Conservation (phyloP, 1,140 invertebrate species). For the Colletes latitarsis region DNA sequence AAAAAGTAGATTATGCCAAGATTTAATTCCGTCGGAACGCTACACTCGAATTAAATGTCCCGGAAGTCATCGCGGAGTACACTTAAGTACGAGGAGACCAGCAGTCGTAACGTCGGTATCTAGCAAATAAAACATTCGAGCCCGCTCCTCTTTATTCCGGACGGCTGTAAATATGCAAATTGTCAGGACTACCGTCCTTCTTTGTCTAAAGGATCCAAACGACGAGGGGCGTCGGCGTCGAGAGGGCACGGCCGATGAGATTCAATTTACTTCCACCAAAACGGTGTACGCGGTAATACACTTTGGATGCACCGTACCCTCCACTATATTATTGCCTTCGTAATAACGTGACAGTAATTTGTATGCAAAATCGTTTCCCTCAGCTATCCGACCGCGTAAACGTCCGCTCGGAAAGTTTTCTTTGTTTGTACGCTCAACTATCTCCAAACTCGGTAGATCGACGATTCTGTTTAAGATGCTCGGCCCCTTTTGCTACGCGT, state of each 20-base stretch:
- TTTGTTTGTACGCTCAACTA: slow-evolving; percentile 54
- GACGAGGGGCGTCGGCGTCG: slow-evolving; percentile 12
- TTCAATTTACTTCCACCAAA: slow-evolving; percentile 76
- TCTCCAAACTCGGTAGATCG: slow-evolving; percentile 48
- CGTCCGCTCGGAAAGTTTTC: slow-evolving; percentile 44
- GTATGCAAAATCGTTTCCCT: slow-evolving; percentile 65
- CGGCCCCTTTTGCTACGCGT: no score
- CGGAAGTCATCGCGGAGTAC: slow-evolving; percentile 34
- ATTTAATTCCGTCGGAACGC: slow-evolving; percentile 34
- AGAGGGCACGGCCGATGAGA: slow-evolving; percentile 67
- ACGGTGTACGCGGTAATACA: slow-evolving; percentile 74
- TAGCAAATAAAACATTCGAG: slow-evolving; percentile 45
- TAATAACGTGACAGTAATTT: slow-evolving; percentile 68
- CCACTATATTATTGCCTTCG: slow-evolving; percentile 69
- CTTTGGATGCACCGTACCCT: slow-evolving; percentile 66
- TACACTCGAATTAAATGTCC: slow-evolving; percentile 40
- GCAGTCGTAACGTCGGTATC: slow-evolving; percentile 37
- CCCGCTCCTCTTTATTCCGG: slow-evolving; percentile 41
- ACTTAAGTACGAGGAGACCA: slow-evolving; percentile 22
- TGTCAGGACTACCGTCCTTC: slow-evolving; percentile 50
- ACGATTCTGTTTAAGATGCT: slow-evolving; percentile 35
- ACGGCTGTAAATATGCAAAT: slow-evolving; percentile 75
- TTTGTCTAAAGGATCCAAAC: slow-evolving; percentile 55
- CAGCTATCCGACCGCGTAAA: slow-evolving; percentile 47
- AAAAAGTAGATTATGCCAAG: slow-evolving; percentile 32